Base-by-base conservation (phyloP, 2,113 vertebrate genomes). In the Dascyllus trimaculatus region DNA sequence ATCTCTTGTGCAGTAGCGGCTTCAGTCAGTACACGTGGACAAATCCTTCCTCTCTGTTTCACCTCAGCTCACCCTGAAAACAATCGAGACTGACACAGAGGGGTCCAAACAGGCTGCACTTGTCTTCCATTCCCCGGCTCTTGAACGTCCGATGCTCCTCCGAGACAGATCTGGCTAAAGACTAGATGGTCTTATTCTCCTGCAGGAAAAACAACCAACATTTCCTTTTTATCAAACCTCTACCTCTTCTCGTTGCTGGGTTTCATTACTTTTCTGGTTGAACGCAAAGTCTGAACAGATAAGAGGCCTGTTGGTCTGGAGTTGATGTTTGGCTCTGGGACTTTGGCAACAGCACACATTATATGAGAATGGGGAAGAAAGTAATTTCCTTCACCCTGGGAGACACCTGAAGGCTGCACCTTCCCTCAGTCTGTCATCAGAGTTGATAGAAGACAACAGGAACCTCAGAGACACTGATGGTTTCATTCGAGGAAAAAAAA, bases 11-110 rank as follows among this genome's bases (percentile, higher is more conserved):
- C 40, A 14, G 40, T 43, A 43, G 13, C 40, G 14, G 11, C 40
- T 15, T 15, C 7, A 35, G 32, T 43, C 14, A 4, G 57, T 35
- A 62, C 24, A 54, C 11, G 1, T 17, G 4, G 21, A 68, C 40
- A 43, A 49, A 57, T 73, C 59, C 9, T 46, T 63, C 38, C 66
- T 40, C 7, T 81, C 46, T 46, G n/a, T 56, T 85, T 76, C 71
- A 70, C 67, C 58, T 76, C 64, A 15, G 48, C 48, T 85, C 62
- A 60, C 61, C 65, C 63, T 65, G 54, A 59, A 72, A 69, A 86
- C 11, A 58, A 79, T 54, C 11, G 19, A 45, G 51, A 11, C 40
- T 53, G 80, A 73, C 60, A 71, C 51, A 58, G 29, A 70, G 9
- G 6, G 29, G 2, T 35, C 45, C 48, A 63, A 78, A 75, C 54